Conservation (phyloP, 2,113 vertebrate species). For the Cyanoderma ruficeps region DNA sequence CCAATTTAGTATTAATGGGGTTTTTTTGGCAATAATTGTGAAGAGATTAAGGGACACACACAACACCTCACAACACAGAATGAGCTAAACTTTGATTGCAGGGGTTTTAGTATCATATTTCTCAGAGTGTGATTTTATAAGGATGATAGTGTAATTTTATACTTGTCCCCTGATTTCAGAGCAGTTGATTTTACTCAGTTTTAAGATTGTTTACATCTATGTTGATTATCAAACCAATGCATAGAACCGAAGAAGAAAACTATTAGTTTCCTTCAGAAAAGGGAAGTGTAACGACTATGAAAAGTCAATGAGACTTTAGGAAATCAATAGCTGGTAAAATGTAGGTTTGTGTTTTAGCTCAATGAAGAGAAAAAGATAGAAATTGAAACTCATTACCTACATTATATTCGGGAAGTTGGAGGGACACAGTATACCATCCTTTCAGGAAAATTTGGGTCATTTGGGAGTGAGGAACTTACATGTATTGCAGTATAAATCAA, state of each 20-base stretch:
- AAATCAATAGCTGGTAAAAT: neutral
- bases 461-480: neutral
- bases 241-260: neutral
- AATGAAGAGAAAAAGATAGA: neutral
- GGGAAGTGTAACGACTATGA: neutral
- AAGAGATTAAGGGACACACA: neutral
- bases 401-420: neutral
- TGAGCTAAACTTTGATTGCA: neutral
- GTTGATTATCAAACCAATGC: neutral
- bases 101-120: neutral
- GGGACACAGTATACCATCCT: neutral
- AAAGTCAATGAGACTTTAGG: neutral
- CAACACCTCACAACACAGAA: neutral
- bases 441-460: neutral
- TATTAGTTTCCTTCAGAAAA: neutral
- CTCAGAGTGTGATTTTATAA: neutral
- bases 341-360: neutral
- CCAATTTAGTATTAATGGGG: neutral
- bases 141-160: neutral
- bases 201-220: neutral
- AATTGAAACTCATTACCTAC: neutral
- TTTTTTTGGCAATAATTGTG: neutral
- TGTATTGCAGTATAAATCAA: neutral
- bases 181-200: neutral
- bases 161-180: neutral